Evolutionary conservation across 2,888 invertebrate species (phyloP), one percentile per base, ranked within the genome.

Genomic region (Lasioglossum vierecki): DNA sequence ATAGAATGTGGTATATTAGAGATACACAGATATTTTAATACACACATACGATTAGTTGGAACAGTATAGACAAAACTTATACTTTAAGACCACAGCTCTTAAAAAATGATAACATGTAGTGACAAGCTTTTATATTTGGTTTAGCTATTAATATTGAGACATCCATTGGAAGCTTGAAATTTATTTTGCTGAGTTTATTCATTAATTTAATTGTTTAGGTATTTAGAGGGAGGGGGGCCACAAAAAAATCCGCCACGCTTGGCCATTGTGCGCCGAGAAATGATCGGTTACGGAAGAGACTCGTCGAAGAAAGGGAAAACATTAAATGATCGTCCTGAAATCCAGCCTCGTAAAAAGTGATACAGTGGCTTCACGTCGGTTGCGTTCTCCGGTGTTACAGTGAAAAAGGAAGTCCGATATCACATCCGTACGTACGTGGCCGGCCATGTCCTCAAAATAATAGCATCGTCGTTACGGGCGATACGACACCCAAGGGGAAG

Each of bases 401-500:
- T 22, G 75, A 73, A 86, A 78, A 80, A 86, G 87, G 79, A 86
- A 79, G 74, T 41, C 68, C 57, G 81, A 79, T 84, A 86, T 86
- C 88, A 82, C 82, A 76, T 76, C 49, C 75, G n/a, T 82, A 82
- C 46, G 70, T 75, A 77, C 49, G 49, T 70, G 84, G 76, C 49
- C 80, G 76, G 60, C 75, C 68, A 76, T 80, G 83, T 83, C 85
- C 82, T 83, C 83, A 79, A 80, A 88, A 83, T 89, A 89, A 89
- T 88, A 78, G 83, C 88, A 15, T 83, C 82, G 75, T 80, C 82
- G 85, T 88, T 85, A 78, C 81, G 80, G 80, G 72, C 88, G 85
- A 83, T 89, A 90, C 86, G 82, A 79, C 60, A 86, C 88, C 82
- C 90, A 82, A 49, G 91, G 87, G 90, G 90, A 81, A 88, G 68